Percentiles rank a stretch among this genome's conserved stretches.
Conservation (phyloP, 2,113 vertebrate species). For the Microcebus griseorufus region DNA sequence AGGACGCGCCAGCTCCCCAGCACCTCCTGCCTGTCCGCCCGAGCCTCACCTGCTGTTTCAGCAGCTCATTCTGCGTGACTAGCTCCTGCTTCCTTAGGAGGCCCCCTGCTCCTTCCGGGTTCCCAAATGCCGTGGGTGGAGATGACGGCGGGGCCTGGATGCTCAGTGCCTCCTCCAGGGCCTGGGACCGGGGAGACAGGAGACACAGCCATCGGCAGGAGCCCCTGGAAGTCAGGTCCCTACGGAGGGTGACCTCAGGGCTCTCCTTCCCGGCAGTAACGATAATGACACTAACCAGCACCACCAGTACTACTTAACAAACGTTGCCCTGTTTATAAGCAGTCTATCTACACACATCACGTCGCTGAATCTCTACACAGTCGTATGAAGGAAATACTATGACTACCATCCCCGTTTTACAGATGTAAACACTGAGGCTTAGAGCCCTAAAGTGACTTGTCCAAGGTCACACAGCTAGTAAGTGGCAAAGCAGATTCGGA, state of each 20-base stretch:
- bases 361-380: neutral
- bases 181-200: slow-evolving; percentile 81
- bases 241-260: neutral
- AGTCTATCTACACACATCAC: rapidly evolving
- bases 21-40: neutral
- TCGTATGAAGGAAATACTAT: neutral
- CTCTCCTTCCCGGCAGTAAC: neutral
- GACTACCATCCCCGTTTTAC: neutral
- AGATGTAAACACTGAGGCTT: neutral
- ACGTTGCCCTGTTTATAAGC: neutral
- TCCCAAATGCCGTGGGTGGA: slow-evolving; percentile 81
- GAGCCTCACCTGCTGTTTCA: slow-evolving; percentile 90
- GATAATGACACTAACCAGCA: neutral
- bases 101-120: slow-evolving; percentile 84
- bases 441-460: neutral
- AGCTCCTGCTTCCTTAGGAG: slow-evolving; percentile 92
- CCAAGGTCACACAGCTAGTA: neutral
- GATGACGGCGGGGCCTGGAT: slow-evolving; percentile 90
- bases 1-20: neutral
- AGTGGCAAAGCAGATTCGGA: neutral
- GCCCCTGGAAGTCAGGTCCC: rapidly evolving
- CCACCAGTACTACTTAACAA: neutral
- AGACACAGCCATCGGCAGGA: neutral
- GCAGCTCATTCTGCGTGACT: slow-evolving; percentile 93
- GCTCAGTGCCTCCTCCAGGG: slow-evolving; percentile 94